Base-by-base conservation (phyloP, 2,888 invertebrate genomes). In the Calameuta idolon region DNA sequence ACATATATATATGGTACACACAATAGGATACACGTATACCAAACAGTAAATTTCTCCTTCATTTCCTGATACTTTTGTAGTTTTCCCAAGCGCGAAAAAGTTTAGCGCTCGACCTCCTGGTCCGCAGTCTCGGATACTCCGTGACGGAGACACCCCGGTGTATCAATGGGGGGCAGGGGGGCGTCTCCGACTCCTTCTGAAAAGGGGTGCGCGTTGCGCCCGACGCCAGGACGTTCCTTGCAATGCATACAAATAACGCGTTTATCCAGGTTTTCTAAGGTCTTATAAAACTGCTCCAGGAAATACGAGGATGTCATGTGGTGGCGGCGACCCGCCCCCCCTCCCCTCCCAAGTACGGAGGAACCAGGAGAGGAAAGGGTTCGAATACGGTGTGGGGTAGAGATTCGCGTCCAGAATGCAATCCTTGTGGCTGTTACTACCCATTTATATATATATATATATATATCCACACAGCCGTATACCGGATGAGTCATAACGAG, bases 41-140 rank as follows among this genome's bases (percentile, higher is more conserved):
- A 78, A 76, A 73, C 75, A 76, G 79, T 77, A 79, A 80, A 79
- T 79, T 79, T 75, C 78, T 76, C 76, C 77, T 78, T 69, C 69
- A 68, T 68, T 4, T 69, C 69, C 76, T 68, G 37, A 74, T 77
- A 69, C 55, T 73, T 69, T 71, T 34, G 40, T 34, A 76, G 78
- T 12, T 37, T 69, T 77, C 69, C 69, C 33, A 69, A 30, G 33
- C 15, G 23, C 23, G 34, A n/a, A 74, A 30, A 34, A 74, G 34
- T 31, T n/a, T 23, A n/a, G 31, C 31, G 12, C 31, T 35, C 30
- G 4, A 33, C 33, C 11, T 74, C 74, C 74, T 11, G 34, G 30
- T 15, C 74, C 74, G 74, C 34, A 33, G n/a, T 31, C 33, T 34
- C 2, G n/a, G 30, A 23, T 31, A 9, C 30, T 69, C 30, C 33